Conservation (phyloP, 2,888 invertebrate species). For the Ischnus inquisitorius region DNA sequence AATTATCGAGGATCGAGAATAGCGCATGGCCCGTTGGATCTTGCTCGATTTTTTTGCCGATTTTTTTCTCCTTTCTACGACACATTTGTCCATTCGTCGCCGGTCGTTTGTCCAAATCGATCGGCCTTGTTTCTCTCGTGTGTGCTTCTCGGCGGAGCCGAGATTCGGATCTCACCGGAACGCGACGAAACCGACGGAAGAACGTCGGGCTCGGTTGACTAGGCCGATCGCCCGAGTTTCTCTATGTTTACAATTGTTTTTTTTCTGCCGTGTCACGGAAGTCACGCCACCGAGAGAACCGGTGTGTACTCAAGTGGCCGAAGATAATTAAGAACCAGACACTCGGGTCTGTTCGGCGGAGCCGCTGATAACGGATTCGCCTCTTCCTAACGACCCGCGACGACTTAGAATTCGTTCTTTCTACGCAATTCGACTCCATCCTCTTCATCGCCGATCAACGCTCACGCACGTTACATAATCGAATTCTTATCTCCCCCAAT, state of each 20-base stretch:
- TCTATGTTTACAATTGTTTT: constrained; percentile 6
- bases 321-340: constrained; percentile 62
- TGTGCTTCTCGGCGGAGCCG: too few species aligned
- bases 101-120: too few species aligned
- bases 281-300: neutral
- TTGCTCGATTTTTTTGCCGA: neutral
- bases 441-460: neutral
- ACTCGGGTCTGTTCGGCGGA: constrained; percentile 21
- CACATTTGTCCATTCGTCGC: too few species aligned
- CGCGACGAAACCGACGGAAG: too few species aligned
- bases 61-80: too few species aligned
- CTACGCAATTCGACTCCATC: neutral
- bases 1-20: neutral
- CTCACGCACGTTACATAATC: neutral
- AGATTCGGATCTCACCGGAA: too few species aligned
- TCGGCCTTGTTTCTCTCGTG: too few species aligned
- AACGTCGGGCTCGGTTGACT: too few species aligned
- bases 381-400: neutral
- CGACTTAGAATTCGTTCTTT: neutral
- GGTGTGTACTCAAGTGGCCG: constrained; percentile 65
- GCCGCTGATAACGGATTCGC: neutral
- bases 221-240: too few species aligned
- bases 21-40: neutral
- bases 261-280: constrained; percentile 37
- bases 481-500: neutral